Evolutionary conservation across 2,888 invertebrate genomes (phyloP).

Genomic region (Dioctria linearis): DNA sequence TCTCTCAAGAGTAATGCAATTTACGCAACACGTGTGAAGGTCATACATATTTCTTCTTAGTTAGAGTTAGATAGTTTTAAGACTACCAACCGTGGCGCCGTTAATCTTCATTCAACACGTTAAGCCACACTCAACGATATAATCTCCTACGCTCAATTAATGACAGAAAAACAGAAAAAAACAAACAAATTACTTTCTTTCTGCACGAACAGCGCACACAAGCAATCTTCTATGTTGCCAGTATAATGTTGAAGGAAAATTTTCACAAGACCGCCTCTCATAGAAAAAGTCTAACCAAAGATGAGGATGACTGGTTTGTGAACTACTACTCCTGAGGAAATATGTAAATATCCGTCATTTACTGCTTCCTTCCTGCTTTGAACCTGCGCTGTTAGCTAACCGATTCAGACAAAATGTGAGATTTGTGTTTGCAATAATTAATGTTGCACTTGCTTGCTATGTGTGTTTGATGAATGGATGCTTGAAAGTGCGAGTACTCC

Average conservation of each 20-base stretch:
- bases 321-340: not conserved
- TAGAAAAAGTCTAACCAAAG: not conserved
- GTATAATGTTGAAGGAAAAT: not conserved
- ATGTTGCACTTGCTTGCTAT: too few species aligned
- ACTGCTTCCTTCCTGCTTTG: not conserved
- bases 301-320: not conserved
- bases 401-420: too few species aligned
- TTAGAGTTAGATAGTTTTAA: not conserved
- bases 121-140: not conserved
- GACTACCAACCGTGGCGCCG: not conserved
- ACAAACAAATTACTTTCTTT: not conserved
- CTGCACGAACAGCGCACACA: not conserved
- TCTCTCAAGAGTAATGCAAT: not conserved
- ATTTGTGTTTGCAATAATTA: too few species aligned
- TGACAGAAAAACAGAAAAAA: not conserved
- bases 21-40: not conserved
- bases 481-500: too few species aligned
- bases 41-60: not conserved
- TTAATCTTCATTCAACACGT: not conserved
- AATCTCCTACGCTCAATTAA: constrained; percentile 25
- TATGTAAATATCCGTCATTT: not conserved
- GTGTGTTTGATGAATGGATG: too few species aligned
- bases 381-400: not conserved
- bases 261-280: not conserved
- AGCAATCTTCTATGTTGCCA: not conserved